Conservation (phyloP, 2,888 invertebrate genomes). For the Quadriops clusia region DNA sequence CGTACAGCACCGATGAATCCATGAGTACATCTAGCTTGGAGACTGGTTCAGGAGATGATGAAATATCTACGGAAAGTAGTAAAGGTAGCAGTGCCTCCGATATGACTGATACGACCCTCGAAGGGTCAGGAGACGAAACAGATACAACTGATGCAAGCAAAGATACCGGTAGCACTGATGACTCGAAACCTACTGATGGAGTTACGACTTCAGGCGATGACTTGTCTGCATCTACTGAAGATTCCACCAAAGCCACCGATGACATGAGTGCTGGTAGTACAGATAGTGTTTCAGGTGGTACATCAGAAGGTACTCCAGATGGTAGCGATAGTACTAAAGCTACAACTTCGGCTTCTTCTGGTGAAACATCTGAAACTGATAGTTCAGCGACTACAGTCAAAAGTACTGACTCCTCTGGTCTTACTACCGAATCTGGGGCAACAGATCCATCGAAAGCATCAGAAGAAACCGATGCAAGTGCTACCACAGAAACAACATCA, state of each 20-base stretch:
- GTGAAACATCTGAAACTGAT: slow-evolving; percentile 9
- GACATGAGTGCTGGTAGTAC: slow-evolving; percentile 5
- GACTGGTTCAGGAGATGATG: slow-evolving; percentile 27
- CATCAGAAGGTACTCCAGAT: slow-evolving; percentile 1
- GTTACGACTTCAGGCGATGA: slow-evolving; percentile 3
- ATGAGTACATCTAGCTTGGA: slow-evolving; percentile 8
- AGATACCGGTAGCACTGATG: slow-evolving; percentile 6
- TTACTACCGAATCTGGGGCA: slow-evolving; percentile 9
- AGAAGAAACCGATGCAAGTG: slow-evolving; percentile 1
- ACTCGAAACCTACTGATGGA: slow-evolving; percentile 14
- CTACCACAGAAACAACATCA: not conserved
- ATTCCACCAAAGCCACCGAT: slow-evolving; percentile 10
- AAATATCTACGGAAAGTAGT: slow-evolving; percentile 14
- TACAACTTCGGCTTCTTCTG: slow-evolving; percentile 4
- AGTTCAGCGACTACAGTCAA: slow-evolving; percentile 6
- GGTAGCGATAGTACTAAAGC: slow-evolving; percentile 7
- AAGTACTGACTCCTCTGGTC: slow-evolving; percentile 10
- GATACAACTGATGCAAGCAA: slow-evolving; percentile 8
- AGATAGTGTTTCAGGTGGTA: not conserved
- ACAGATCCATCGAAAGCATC: slow-evolving; percentile 7
- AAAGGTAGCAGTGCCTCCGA: too few relatives aligned
- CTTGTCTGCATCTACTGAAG: slow-evolving; percentile 3
- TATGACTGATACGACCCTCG: not conserved
- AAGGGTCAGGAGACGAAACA: slow-evolving; percentile 12
- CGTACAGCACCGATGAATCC: slow-evolving; percentile 16